Percentiles rank a stretch among this genome's conserved stretches.
phyloP scores from a whole-genome alignment of 2,113 vertebrate species.

The Eidolon helvum region DNA sequence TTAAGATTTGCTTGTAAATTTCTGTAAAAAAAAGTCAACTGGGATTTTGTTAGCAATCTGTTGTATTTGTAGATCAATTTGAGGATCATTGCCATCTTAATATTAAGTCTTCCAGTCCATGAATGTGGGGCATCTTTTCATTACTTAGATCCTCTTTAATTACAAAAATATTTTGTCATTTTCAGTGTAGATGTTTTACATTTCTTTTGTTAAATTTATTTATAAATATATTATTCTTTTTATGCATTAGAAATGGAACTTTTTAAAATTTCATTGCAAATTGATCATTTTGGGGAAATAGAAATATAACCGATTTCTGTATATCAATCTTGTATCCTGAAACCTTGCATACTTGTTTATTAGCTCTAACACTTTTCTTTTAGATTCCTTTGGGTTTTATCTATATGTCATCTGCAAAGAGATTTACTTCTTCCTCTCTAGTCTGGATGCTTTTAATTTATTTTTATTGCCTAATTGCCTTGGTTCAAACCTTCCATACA shows the following conservation, averaged over 20 bases:
- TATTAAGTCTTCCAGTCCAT: background rate
- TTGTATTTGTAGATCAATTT: background rate
- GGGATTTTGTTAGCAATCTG: background rate
- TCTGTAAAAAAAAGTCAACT: background rate
- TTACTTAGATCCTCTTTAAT: background rate
- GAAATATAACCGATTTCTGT: background rate
- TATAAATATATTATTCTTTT: background rate
- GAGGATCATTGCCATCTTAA: background rate
- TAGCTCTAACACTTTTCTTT: background rate
- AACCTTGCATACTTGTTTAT: background rate
- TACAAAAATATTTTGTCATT: background rate
- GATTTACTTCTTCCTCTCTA: background rate
- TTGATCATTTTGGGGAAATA: background rate
- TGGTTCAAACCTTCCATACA: background rate
- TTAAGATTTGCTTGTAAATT: background rate
- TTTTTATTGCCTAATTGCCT: background rate
- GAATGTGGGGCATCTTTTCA: background rate
- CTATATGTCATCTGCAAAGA: background rate
- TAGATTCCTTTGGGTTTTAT: background rate
- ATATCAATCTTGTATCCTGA: background rate
- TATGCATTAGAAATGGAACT: background rate
- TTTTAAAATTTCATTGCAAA: background rate
- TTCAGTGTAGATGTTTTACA: background rate
- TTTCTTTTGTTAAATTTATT: background rate
- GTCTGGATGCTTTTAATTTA: background rate